Percentiles rank a stretch among this genome's conserved stretches.
Conservation (phyloP, 2,113 vertebrate genomes). For the Microcebus tavaratra region DNA sequence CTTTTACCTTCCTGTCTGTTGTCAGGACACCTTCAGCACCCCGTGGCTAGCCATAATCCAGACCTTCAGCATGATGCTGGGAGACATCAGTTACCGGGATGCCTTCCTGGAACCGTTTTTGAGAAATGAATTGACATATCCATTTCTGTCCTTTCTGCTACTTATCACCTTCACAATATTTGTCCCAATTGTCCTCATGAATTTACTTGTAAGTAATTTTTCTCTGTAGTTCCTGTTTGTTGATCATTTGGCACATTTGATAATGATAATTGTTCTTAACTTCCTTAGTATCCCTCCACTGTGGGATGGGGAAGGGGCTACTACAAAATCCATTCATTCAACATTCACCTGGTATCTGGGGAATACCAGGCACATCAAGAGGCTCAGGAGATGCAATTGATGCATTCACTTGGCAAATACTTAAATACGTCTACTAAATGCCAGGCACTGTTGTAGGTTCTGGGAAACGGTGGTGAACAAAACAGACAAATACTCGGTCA, state of each 20-base stretch:
- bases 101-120: constrained; percentile 90
- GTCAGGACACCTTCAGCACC: constrained; percentile 89
- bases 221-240: background rate
- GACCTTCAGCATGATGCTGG: constrained; percentile 98
- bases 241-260: background rate
- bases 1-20: background rate
- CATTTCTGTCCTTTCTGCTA: constrained; percentile 87
- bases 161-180: constrained; percentile 92
- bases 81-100: constrained; percentile 94
- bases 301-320: background rate
- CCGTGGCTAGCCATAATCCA: constrained; percentile 93
- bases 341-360: background rate
- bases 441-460: background rate
- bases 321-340: background rate
- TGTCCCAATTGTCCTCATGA: constrained; percentile 97
- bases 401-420: background rate
- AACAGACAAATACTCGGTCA: background rate
- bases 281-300: background rate
- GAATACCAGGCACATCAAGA: background rate
- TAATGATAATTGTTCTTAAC: background rate
- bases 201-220: constrained; percentile 91
- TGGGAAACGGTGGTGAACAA: background rate
- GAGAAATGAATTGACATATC: constrained; percentile 85
- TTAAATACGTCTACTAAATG: background rate
- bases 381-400: background rate